Conservation (phyloP, 1,140 invertebrate genomes). For the Listronotus bonariensis region DNA sequence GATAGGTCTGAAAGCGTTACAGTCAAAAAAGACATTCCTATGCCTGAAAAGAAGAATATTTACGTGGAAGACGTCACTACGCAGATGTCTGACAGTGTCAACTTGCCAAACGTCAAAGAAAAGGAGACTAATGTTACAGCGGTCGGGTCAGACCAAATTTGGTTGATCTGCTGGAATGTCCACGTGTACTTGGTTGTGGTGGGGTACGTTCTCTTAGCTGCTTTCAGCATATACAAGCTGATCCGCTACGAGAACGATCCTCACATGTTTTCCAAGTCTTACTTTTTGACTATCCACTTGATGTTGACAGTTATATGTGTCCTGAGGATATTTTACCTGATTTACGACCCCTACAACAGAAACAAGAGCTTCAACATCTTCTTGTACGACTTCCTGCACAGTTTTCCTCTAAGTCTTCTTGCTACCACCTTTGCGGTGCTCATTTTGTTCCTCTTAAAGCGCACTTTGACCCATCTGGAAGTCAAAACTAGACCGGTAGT, state of each 20-base stretch:
- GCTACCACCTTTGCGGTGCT: constrained; percentile 84
- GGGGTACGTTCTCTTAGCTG: constrained; percentile 78
- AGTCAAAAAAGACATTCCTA: constrained; percentile 44
- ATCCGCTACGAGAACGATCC: constrained; percentile 79
- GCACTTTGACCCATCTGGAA: constrained; percentile 69
- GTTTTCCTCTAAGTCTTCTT: constrained; percentile 81
- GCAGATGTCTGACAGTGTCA: constrained; percentile 50
- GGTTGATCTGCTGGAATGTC: constrained; percentile 84
- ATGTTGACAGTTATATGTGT: constrained; percentile 80
- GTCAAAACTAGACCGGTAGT: constrained; percentile 75
- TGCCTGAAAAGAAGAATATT: constrained; percentile 39
- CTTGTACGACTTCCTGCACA: constrained; percentile 78
- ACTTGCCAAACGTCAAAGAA: constrained; percentile 51
- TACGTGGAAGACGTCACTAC: constrained; percentile 49
- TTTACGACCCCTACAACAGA: constrained; percentile 88
- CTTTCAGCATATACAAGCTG: constrained; percentile 82
- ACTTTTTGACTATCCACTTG: constrained; percentile 82
- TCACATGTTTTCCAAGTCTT: constrained; percentile 77
- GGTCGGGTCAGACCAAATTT: constrained; percentile 59
- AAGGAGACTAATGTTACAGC: constrained; percentile 50
- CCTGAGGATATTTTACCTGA: constrained; percentile 81
- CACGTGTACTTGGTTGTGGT: constrained; percentile 85
- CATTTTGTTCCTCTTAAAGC: constrained; percentile 80
- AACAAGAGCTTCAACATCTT: constrained; percentile 76
- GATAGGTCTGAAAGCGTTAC: constrained; percentile 50